Percentiles rank a stretch among this genome's conserved stretches.
phyloP scores from a whole-genome alignment of 2,113 vertebrate species.

The Apeltes quadracus region DNA sequence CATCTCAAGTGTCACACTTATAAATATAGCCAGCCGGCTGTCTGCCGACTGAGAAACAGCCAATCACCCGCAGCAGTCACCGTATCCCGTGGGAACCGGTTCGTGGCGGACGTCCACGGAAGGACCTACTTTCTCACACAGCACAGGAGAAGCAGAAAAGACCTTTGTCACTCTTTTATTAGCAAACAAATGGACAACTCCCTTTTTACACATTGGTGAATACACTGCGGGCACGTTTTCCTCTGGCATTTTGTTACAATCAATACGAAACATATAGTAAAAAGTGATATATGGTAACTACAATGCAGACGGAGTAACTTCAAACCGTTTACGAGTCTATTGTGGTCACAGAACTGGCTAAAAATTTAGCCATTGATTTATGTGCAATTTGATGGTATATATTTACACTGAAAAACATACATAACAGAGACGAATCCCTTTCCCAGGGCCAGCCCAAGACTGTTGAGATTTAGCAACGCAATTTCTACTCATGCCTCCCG shows the following conservation, averaged over 20 bases:
- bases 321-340: constrained; percentile 56
- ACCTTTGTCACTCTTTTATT: constrained; percentile 84
- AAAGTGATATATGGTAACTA: constrained; percentile 72
- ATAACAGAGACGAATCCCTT: constrained; percentile 73
- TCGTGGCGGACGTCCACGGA: constrained; percentile 1
- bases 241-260: constrained; percentile 70
- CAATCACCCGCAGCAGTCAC: constrained; percentile 53
- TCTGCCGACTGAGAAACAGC: constrained; percentile 38
- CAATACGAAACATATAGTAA: constrained; percentile 64
- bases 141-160: neutral
- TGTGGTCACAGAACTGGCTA: constrained; percentile 47
- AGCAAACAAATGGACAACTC: constrained; percentile 87
- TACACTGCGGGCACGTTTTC: constrained; percentile 68
- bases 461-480: constrained; percentile 56
- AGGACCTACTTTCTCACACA: neutral
- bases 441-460: constrained; percentile 94
- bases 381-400: constrained; percentile 72
- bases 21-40: constrained; percentile 44
- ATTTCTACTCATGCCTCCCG: constrained; percentile 23
- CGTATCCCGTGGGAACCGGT: constrained; percentile 32
- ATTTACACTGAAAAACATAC: constrained; percentile 80
- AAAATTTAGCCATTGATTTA: constrained; percentile 52
- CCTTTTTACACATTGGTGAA: constrained; percentile 83
- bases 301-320: constrained; percentile 62
- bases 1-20: constrained; percentile 66